Conservation (phyloP, 2,888 invertebrate genomes). For the Cynaeus angustus region DNA sequence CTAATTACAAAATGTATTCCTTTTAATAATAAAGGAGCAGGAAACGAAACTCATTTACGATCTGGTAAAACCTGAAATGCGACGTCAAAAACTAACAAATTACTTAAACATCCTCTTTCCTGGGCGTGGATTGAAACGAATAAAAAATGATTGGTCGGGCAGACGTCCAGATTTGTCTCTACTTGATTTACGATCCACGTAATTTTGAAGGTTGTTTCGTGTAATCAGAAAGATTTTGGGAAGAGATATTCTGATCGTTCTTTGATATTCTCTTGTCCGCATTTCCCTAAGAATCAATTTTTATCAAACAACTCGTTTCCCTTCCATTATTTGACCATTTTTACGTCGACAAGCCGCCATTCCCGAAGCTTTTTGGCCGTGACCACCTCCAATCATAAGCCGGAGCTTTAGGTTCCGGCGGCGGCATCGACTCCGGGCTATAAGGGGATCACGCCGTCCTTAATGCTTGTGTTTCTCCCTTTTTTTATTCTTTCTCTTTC, state of each 20-base stretch:
- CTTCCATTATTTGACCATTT: constrained; percentile 23
- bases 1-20: neutral
- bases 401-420: constrained; percentile 39
- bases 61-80: constrained; percentile 1
- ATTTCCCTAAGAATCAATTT: constrained; percentile 5
- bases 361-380: constrained; percentile 29
- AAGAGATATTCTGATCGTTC: too few species aligned
- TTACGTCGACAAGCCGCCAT: constrained; percentile 22
- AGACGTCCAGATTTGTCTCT: constrained; percentile 19
- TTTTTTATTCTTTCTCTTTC: constrained; percentile 51
- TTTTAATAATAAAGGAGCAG: neutral
- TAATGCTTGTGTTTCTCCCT: constrained; percentile 63
- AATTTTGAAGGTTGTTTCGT: too few species aligned
- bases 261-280: neutral
- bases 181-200: constrained; percentile 7
- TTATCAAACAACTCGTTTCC: neutral
- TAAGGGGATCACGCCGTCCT: constrained; percentile 63
- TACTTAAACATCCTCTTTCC: constrained; percentile 29
- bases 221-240: too few species aligned
- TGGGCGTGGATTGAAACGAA: constrained; percentile 19
- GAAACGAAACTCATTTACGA: neutral
- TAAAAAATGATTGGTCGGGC: constrained; percentile 23
- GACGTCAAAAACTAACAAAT: constrained; percentile 14
- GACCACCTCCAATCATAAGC: constrained; percentile 40
- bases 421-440: constrained; percentile 44